Evolutionary conservation across 2,113 vertebrate species (phyloP).

Genomic region (Anseranas semipalmata): DNA sequence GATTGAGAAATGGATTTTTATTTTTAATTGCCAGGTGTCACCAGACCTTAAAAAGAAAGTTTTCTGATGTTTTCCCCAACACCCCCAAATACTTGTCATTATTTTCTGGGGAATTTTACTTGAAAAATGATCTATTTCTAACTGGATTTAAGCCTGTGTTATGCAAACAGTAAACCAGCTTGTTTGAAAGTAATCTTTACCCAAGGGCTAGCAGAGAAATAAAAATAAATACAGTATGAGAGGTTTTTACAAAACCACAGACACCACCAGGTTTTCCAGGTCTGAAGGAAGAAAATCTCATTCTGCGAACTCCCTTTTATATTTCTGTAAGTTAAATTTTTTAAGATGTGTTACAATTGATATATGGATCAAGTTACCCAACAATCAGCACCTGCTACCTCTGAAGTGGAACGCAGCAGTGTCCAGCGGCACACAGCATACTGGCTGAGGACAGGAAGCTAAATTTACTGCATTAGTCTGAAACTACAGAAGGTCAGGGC

Average conservation of each 20-base stretch:
- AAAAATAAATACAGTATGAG: constrained; percentile 61
- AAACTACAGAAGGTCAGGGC: not conserved
- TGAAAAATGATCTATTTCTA: constrained; percentile 58
- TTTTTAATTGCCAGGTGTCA: constrained; percentile 63
- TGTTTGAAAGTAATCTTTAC: constrained; percentile 64
- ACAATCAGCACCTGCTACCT: constrained; percentile 18
- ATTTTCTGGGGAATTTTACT: constrained; percentile 60
- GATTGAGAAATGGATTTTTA: constrained; percentile 35
- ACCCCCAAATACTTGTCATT: constrained; percentile 23
- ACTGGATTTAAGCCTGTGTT: constrained; percentile 48
- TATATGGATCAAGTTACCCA: not conserved
- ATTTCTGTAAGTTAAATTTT: not conserved
- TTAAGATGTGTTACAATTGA: not conserved
- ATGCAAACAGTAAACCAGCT: constrained; percentile 65
- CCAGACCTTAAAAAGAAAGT: constrained; percentile 26
- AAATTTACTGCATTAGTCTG: not conserved
- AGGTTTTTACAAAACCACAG: constrained; percentile 64
- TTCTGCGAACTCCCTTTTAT: not conserved
- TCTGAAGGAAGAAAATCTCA: not conserved
- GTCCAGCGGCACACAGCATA: not conserved
- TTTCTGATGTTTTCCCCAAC: constrained; percentile 36
- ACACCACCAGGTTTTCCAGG: constrained; percentile 41
- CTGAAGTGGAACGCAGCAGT: not conserved
- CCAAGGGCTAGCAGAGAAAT: constrained; percentile 57
- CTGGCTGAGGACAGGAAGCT: not conserved